Conservation (phyloP, 2,797 vertebrate species). For the Corythornis leucogaster region DNA sequence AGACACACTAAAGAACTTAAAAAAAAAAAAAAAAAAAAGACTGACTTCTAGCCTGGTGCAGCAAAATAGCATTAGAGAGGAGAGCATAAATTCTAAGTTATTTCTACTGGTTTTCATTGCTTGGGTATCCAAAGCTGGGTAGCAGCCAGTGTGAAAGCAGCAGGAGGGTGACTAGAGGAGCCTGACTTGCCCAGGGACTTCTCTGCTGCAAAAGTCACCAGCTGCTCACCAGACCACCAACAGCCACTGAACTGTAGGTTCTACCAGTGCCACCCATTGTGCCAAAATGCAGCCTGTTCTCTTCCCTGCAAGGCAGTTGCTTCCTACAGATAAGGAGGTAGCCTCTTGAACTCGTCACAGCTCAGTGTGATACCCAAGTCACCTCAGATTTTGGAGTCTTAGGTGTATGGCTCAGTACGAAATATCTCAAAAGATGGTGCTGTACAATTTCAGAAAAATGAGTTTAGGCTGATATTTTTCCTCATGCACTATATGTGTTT, state of each 20-base stretch:
- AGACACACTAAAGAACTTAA: not conserved
- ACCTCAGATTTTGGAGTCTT: not conserved
- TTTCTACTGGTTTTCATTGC: not conserved
- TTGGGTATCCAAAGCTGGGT: not conserved
- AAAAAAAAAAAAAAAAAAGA: not conserved
- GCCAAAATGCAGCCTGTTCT: not conserved
- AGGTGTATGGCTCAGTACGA: not conserved
- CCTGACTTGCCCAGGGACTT: not conserved
- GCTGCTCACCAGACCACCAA: accelerated
- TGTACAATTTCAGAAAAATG: not conserved
- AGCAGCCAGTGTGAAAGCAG: not conserved
- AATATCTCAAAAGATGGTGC: not conserved
- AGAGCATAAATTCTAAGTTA: not conserved
- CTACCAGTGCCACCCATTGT: not conserved
- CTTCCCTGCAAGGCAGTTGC: accelerated
- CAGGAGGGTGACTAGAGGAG: not conserved
- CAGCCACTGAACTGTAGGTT: not conserved
- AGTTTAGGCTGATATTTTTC: not conserved
- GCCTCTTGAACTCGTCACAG: not conserved
- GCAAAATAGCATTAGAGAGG: not conserved
- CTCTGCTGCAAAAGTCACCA: not conserved
- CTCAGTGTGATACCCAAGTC: not conserved
- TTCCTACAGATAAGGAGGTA: not conserved
- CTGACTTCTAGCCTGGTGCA: not conserved
- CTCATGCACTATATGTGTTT: accelerated